Percentiles rank a stretch among this genome's conserved stretches.
Conservation (phyloP, 2,888 invertebrate species). For the Ephialtes manifestator region DNA sequence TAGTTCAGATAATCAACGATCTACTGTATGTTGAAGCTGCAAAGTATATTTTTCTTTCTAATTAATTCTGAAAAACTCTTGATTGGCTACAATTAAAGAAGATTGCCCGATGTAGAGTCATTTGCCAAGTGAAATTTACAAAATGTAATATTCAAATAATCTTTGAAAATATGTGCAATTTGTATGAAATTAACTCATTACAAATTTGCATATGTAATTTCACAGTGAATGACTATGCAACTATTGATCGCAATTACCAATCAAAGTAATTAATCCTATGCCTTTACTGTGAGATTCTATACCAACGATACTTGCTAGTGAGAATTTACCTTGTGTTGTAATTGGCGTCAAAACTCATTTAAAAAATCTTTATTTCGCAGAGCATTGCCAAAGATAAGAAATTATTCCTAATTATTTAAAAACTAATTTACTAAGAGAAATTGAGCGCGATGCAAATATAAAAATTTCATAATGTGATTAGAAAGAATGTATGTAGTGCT, state of each 20-base stretch:
- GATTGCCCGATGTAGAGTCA: not conserved
- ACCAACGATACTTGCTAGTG: not conserved
- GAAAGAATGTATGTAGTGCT: slow-evolving; percentile 1
- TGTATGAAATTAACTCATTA: not conserved
- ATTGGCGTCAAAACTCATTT: not conserved
- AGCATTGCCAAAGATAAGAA: too few species aligned
- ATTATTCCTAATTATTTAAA: too few species aligned
- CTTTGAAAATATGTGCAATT: not conserved
- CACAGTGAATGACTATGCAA: not conserved
- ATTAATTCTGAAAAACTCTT: not conserved
- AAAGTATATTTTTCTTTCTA: not conserved
- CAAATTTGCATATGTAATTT: not conserved
- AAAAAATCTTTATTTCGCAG: too few species aligned
- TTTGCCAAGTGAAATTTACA: not conserved
- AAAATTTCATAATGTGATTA: not conserved
- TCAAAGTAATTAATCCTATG: not conserved
- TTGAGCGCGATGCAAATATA: not conserved
- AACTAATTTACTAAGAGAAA: not conserved
- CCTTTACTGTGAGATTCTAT: not conserved
- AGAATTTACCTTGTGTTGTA: not conserved
- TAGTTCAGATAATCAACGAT: too few species aligned
- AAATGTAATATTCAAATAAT: not conserved
- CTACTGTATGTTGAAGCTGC: not conserved
- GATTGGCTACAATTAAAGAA: too few species aligned
- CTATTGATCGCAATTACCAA: not conserved